A percentile compares a stretch with the other conserved stretches of the same genome.
Conservation (phyloP, 2,797 vertebrate genomes). For the Loris lydekkerianus region DNA sequence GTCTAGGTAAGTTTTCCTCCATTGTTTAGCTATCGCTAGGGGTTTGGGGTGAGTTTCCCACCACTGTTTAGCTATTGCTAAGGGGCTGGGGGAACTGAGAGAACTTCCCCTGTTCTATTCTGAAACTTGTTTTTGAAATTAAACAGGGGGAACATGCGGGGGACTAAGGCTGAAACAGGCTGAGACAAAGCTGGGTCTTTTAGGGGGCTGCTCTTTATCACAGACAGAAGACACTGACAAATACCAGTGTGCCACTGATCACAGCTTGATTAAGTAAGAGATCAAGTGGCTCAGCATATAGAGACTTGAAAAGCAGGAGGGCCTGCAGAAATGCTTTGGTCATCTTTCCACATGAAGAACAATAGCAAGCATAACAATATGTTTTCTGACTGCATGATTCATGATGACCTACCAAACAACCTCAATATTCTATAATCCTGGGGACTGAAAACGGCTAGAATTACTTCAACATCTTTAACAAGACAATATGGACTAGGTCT, state of each 20-base stretch:
- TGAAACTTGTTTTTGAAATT: too few species aligned
- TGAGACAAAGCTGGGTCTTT: too few species aligned
- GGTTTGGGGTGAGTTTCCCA: too few species aligned
- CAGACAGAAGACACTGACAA: background rate
- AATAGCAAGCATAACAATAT: background rate
- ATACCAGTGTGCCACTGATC: background rate
- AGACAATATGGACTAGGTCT: background rate
- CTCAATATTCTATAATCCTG: background rate
- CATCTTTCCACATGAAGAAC: background rate
- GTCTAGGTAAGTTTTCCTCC: too few species aligned
- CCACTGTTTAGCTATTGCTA: too few species aligned
- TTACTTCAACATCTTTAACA: background rate
- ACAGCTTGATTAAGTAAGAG: conserved; percentile 1
- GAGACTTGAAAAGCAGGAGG: conserved; percentile 3
- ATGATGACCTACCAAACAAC: background rate
- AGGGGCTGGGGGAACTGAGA: too few species aligned
- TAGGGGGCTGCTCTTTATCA: too few species aligned
- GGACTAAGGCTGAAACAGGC: too few species aligned
- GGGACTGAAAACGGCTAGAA: background rate
- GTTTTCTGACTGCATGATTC: conserved; percentile 8
- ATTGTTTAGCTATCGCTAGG: too few species aligned
- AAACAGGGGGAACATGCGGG: too few species aligned
- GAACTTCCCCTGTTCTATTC: too few species aligned
- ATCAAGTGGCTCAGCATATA: background rate
- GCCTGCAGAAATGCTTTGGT: background rate